Evolutionary conservation across 2,797 vertebrate genomes (phyloP), one percentile per base, ranked within the genome.

Genomic region (Tiaroga cobitis): DNA sequence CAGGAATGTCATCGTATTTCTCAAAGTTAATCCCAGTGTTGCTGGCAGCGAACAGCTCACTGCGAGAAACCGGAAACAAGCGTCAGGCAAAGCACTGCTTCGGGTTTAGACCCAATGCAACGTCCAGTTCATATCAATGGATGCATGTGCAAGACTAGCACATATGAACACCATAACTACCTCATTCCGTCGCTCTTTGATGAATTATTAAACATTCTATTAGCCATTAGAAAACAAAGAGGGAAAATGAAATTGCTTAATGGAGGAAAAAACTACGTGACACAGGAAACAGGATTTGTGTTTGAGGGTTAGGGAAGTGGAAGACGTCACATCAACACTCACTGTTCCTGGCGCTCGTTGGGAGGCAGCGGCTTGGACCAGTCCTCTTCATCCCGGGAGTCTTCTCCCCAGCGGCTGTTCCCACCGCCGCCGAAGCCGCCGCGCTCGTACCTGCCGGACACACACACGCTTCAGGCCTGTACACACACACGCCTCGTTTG

Each of bases 21-120:
- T 99, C 98, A 94, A 99, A 99, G 89, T 99, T 99, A 92, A 99
- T 99, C 89, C 98, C 98, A 18, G 97, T 99, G 94, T 99, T 99
- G 92, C 98, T 95, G 92, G 92, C 97, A 89, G 98, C 94, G 91
- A 99, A 99, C 8, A 99, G 96, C 88, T 99, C 98, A 82, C 98
- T 99, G 54, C 3, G 49, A 34, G 46, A 3, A 37, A 8, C 32
- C 2, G 32, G 21, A 59, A 3, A 56, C 54, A 13, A n/a, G 21
- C 1, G 34, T 77, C 74, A 76, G 51, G 8, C 5, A 54, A 1
- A 24, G 13, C 46, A 19, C 8, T 24, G 4, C 41, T 5, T 10
- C 18, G n/a, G n/a, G 2, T 46, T 18, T 19, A 73, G 29, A 29
- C 49, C n/a, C 24, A 26, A 3, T 6, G 2, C 8, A 24, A 39